Base-by-base conservation (phyloP, 2,113 vertebrate species). In the Ctenodactylus gundi region DNA sequence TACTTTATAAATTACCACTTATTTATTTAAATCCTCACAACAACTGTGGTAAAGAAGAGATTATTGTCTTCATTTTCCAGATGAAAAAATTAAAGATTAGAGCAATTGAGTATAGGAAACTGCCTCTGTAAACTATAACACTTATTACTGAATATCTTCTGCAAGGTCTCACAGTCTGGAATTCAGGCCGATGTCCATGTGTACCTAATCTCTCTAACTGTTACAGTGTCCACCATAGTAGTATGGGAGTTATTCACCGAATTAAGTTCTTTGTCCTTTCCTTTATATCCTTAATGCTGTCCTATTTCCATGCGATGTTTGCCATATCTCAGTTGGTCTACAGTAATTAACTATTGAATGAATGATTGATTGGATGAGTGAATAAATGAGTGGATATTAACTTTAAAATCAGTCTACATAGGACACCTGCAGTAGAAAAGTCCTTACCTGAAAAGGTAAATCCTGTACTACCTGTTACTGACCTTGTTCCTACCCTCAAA, bases 21-120 rank as follows among this genome's bases (percentile, higher is more conserved):
- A 18, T 67, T 88, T 85, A 39, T 68, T 51, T 88, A 65, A n/a
- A 58, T 78, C 27, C 49, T 68, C 44, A 72, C 8, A 21, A 29
- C 4, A 49, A 44, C 13, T 36, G n/a, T 29, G 18, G 4, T 34
- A 41, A 72, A 39, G 31, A 70, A 60, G 25, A 23, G 29, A 51
- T 85, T 80, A 70, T 21, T 41, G 21, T 15, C 34, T 46, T 65
- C 29, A 64, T 91, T 93, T 96, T 85, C 41, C 39, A 96, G 65
- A 85, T 62, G 70, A 91, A 27, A 67, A 85, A 91, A 85, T 58
- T 36, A 84, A 94, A 90, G 25, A 72, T 62, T 53, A 85, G 73
- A 80, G 39, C n/a, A 64, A 62, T 8, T 80, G 46, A 80, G 46
- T 72, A 25, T 95, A 76, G 60, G 31, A 49, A 78, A 77, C 72